Conservation (phyloP, 2,888 invertebrate species). For the Lasioglossum pauxillum region DNA sequence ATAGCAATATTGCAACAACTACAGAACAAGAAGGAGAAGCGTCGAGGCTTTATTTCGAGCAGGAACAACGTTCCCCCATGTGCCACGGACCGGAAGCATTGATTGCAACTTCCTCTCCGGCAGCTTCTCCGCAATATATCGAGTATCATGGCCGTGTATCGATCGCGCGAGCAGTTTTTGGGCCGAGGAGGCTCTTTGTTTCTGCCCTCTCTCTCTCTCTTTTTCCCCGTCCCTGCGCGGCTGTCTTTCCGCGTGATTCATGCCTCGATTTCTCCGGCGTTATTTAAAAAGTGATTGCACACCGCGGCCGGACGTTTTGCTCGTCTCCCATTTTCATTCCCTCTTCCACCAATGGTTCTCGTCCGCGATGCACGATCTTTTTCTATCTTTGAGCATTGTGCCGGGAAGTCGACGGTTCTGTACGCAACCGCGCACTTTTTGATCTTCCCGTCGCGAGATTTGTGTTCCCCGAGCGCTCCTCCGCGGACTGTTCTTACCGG, state of each 20-base stretch:
- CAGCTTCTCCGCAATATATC: conserved; percentile 59
- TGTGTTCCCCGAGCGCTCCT: neutral
- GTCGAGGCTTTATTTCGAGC: neutral
- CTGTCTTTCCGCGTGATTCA: conserved; percentile 10
- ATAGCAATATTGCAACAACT: neutral
- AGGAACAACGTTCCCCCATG: conserved; percentile 23
- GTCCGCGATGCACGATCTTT: neutral
- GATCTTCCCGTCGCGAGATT: neutral
- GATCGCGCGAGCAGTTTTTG: conserved; percentile 58
- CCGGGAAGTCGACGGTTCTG: neutral
- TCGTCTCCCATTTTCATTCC: neutral
- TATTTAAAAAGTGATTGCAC: conserved; percentile 46
- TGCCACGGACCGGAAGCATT: conserved; percentile 50
- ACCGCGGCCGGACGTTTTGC: conserved; percentile 9
- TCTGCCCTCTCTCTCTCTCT: neutral
- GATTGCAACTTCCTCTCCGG: conserved; percentile 54
- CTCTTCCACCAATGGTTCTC: neutral
- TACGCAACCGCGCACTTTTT: neutral
- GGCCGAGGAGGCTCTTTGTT: conserved; percentile 59
- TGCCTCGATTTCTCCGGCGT: conserved; percentile 18
- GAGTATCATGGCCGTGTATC: conserved; percentile 61
- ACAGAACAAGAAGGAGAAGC: neutral
- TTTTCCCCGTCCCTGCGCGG: neutral
- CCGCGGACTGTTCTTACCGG: neutral
- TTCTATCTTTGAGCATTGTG: neutral